phyloP scores from a whole-genome alignment of 2,113 vertebrate genomes.

The Sander lucioperca region DNA sequence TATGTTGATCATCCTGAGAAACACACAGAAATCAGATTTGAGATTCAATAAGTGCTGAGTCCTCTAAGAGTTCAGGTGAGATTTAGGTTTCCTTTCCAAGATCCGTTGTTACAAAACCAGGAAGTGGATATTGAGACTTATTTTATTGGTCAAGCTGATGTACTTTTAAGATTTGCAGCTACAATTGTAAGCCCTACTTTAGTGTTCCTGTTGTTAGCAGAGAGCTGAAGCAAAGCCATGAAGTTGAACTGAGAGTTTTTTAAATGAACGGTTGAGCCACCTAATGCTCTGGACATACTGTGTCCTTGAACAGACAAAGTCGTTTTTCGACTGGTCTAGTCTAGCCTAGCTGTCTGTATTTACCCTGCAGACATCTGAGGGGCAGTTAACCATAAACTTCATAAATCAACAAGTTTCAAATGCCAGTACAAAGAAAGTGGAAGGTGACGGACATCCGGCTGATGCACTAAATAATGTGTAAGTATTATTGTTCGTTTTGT shows the following conservation, averaged over 20 bases:
- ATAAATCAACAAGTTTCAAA: too few species aligned
- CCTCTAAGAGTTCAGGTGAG: background rate
- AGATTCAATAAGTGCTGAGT: background rate
- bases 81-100: conserved; percentile 4
- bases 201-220: conserved; percentile 7
- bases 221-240: conserved; percentile 27
- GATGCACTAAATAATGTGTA: too few species aligned
- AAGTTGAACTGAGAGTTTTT: conserved; percentile 40
- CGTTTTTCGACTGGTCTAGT: background rate
- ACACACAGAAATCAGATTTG: conserved; percentile 3
- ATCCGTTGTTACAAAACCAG: background rate
- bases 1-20: conserved; percentile 22
- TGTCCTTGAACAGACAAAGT: conserved; percentile 54
- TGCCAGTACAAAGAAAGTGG: too few species aligned
- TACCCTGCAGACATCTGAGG: too few species aligned
- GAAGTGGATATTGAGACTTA: background rate
- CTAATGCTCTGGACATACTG: background rate
- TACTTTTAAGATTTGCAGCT: background rate
- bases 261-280: conserved; percentile 48
- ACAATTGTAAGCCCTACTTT: background rate
- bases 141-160: conserved; percentile 2
- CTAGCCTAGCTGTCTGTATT: too few species aligned
- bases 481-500: too few species aligned
- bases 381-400: too few species aligned
- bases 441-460: too few species aligned